Evolutionary conservation across 2,113 vertebrate genomes (phyloP).

Genomic region (Cheirogaleus medius): DNA sequence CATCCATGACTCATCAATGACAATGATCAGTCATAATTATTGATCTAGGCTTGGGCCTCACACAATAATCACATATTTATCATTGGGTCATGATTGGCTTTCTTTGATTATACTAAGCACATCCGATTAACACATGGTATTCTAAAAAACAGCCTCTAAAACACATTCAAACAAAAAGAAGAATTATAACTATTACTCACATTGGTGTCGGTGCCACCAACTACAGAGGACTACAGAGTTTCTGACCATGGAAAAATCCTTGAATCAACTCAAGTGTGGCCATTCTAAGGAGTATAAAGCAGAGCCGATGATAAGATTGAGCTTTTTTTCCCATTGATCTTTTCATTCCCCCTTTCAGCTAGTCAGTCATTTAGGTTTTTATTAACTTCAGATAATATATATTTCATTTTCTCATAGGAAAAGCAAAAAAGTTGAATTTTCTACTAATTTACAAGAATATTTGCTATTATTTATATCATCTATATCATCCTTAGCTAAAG

Average conservation of each 20-base stretch:
- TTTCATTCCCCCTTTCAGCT: too few species aligned
- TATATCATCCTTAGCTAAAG: not conserved
- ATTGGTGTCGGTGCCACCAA: not conserved
- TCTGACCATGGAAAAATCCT: not conserved
- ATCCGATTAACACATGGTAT: too few species aligned
- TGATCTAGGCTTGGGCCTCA: not conserved
- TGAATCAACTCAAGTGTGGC: accelerated
- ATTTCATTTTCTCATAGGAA: not conserved
- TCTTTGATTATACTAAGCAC: too few species aligned
- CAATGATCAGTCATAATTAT: too few species aligned
- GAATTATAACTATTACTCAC: not conserved
- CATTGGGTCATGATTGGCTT: not conserved
- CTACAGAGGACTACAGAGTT: not conserved
- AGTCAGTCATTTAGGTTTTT: not conserved
- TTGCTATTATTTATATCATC: too few species aligned
- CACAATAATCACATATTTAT: not conserved
- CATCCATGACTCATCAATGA: too few species aligned
- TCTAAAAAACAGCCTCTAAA: not conserved
- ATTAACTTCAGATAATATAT: not conserved
- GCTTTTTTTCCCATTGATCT: too few species aligned
- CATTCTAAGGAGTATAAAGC: not conserved
- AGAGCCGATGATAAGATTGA: not conserved
- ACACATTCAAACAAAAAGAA: not conserved
- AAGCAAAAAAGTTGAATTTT: not conserved
- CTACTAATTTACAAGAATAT: not conserved